Percentiles rank a stretch among this genome's conserved stretches.
phyloP scores from a whole-genome alignment of 2,797 vertebrate species.

The Pipistrellus kuhlii region DNA sequence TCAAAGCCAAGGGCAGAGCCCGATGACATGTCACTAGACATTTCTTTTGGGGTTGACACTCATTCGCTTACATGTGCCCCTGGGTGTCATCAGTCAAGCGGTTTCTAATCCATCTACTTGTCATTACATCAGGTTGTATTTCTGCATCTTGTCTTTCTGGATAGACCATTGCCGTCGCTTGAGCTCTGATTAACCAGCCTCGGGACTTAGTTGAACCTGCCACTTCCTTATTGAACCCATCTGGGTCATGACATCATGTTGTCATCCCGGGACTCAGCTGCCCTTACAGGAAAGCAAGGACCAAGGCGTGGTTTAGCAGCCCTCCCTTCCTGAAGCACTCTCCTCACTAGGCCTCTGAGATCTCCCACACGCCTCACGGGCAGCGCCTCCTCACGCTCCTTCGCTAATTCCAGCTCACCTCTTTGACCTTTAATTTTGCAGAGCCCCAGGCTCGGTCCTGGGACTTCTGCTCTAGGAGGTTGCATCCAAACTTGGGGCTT shows the following conservation, averaged over 20 bases:
- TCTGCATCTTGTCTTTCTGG: slow-evolving; percentile 7
- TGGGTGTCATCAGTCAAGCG: not conserved
- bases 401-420: not conserved
- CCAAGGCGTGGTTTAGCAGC: not conserved
- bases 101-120: slow-evolving; percentile 39
- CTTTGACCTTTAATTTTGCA: not conserved
- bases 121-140: not conserved
- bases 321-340: not conserved
- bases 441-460: not conserved
- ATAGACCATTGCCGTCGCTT: not conserved
- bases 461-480: not conserved
- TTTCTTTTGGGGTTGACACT: not conserved
- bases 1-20: slow-evolving; percentile 29
- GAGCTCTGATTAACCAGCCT: not conserved
- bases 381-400: not conserved
- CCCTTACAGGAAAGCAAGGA: not conserved
- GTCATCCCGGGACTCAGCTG: not conserved
- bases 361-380: not conserved
- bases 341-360: not conserved
- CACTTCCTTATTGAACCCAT: not conserved
- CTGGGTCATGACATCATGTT: not conserved
- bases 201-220: not conserved
- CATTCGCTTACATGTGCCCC: not conserved
- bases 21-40: not conserved
- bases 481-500: not conserved